A percentile compares a stretch with the other conserved stretches of the same genome.
Conservation (phyloP, 2,797 vertebrate species). For the Muraenolepis orangiensis region DNA sequence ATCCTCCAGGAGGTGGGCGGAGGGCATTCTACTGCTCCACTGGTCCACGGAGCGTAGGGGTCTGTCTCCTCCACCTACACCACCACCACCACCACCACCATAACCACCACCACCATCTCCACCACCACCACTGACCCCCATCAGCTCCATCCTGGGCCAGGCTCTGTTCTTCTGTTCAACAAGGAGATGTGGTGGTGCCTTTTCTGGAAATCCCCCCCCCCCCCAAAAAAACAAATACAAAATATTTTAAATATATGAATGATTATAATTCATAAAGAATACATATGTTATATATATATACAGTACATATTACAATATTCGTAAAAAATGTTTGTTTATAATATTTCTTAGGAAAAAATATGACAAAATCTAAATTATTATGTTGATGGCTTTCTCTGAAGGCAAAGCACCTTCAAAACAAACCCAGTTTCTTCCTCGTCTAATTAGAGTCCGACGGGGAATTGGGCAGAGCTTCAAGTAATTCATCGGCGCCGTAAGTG, state of each 20-base stretch:
- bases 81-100: not conserved
- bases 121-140: not conserved
- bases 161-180: not conserved
- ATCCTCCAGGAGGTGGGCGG: conserved; percentile 53
- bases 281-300: no score
- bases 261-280: no score
- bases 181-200: not conserved
- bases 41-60: conserved; percentile 62
- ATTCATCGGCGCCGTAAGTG: conserved; percentile 64
- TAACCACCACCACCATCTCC: not conserved
- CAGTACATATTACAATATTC: no score
- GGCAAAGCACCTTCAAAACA: not conserved
- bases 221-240: not conserved
- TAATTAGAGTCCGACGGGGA: conserved; percentile 28
- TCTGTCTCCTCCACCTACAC: conserved; percentile 27
- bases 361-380: no score
- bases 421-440: not conserved
- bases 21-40: conserved; percentile 71
- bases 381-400: not conserved
- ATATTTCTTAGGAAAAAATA: no score
- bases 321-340: no score
- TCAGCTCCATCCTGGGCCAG: no score
- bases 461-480: conserved; percentile 57
- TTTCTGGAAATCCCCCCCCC: no score
- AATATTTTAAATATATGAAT: not conserved